Evolutionary conservation across 1,140 invertebrate species (phyloP).

Genomic region (Drosophila burlai): DNA sequence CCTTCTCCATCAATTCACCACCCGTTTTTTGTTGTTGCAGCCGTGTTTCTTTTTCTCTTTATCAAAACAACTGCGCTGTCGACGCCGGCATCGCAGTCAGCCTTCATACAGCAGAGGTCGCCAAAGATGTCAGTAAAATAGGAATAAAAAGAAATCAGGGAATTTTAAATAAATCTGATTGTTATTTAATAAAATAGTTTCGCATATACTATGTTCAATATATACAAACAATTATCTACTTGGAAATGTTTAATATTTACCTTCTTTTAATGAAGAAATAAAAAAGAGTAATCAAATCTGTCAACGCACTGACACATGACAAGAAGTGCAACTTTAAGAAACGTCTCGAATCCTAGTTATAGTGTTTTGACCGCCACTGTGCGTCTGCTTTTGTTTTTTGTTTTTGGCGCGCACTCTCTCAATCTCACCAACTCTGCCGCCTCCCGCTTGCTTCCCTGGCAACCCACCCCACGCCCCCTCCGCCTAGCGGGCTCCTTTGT

Average conservation of each 20-base stretch:
- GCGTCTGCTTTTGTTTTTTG: conserved; percentile 52
- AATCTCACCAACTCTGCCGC: conserved; percentile 48
- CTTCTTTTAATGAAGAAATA: not conserved
- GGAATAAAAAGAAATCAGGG: not conserved
- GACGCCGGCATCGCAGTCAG: conserved; percentile 38
- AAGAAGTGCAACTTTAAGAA: not conserved
- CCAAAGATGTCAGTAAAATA: not conserved
- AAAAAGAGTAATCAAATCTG: not conserved
- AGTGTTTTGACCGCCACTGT: not conserved
- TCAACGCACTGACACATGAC: too few relatives aligned
- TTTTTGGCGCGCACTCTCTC: conserved; percentile 74
- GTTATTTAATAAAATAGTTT: not conserved
- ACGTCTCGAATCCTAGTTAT: not conserved
- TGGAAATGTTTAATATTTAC: not conserved
- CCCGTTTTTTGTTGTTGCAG: conserved; percentile 44
- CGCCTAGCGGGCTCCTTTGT: conserved; percentile 16
- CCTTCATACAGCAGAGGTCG: conserved; percentile 26
- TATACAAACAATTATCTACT: not conserved
- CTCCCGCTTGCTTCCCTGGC: conserved; percentile 11
- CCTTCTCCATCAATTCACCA: conserved; percentile 10
- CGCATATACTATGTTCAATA: not conserved
- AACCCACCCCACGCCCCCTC: conserved; percentile 10
- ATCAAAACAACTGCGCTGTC: conserved; percentile 66
- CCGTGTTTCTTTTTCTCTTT: conserved; percentile 62
- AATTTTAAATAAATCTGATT: not conserved